Evolutionary conservation across 1,140 invertebrate genomes (phyloP), one percentile per base, ranked within the genome.

Genomic region (Bombus impatiens): DNA sequence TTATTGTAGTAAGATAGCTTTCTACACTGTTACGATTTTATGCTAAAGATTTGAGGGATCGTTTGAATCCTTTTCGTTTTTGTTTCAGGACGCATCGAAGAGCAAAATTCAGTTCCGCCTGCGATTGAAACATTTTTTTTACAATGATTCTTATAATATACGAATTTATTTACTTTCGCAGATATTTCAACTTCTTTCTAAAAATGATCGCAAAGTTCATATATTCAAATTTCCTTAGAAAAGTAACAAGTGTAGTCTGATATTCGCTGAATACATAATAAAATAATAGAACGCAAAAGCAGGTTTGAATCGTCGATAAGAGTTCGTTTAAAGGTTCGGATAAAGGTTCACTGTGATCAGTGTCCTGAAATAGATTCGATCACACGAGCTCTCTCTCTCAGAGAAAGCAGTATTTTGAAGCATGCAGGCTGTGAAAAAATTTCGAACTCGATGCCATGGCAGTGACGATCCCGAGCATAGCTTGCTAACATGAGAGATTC

Each of bases 391-490:
- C 42, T 65, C 42, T 65, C 74, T 35, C 59, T 35, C 82, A 57
- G 59, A 75, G 47, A 72, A 83, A 67, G 53, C 15, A 40, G 47
- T 35, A 65, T 78, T 40, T n/a, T 25, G 1, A 28, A 32, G n/a
- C 32, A 40, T 28, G 32, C 70, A 62, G 59, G 13, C 22, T 8
- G 65, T 25, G 47, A 86, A 62, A 65, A 82, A 87, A 88, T 88
- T 89, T 91, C 82, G 12, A 89, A 72, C 75, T 87, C 82, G 85
- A 90, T 85, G 79, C 82, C 78, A 90, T 91, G 90, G 90, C 90
- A 91, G 90, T 91, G 90, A 87, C 71, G 87, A 91, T 90, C 76
- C 87, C 88, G 78, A 90, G 81, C 74, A 86, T 82, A 88, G 65
- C 42, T 68, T 77, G 65, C 74, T 78, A 82, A 90, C 82, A 84